Base-by-base conservation (phyloP, 1,140 invertebrate genomes). In the Wiebesia pumilae region DNA sequence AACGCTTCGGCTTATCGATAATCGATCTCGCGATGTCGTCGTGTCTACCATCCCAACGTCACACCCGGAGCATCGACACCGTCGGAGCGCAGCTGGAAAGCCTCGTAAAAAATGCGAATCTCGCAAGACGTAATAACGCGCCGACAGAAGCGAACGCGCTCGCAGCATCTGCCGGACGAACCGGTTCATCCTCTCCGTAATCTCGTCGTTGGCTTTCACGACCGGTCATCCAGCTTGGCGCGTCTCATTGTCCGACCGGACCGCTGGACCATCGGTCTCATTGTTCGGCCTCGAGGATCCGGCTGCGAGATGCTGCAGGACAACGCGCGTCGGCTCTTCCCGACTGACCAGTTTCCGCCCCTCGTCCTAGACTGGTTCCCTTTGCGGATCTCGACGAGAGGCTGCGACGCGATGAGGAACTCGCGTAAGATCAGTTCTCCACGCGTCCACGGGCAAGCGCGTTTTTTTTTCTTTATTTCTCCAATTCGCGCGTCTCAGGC, bases 221-320 rank as follows among this genome's bases (percentile, higher is more conserved):
- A 87, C 86, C 86, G 86, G 86, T 87, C 86, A 80, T 87, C 67
- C 75, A 47, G 43, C 43, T 47, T 19, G 14, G 14, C 16, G 4
- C 51, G 10, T 6, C 58, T 27, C 24, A 75, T 83, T 83, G 67
- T 83, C 81, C 93, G 91, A 91, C 89, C 87, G 90, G 92, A 92
- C 91, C 91, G 91, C 93, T 92, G 91, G 91, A 92, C 92, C 93
- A 93, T 91, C 92, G 88, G 88, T 87, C 89, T 88, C 58, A 85
- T 92, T 92, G 90, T 91, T 91, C 92, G 90, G 90, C 91, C 84
- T 35, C 47, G 35, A 62, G 65, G 35, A 82, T 82, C 65, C 77
- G 35, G 62, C 14, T 62, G 24, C 30, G 54, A 54, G 86, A 87
- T 87, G 86, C 86, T 87, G 86, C 19, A 73, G 84, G 87, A 87